Conservation (phyloP, 2,113 vertebrate genomes). For the Cromileptes altivelis region DNA sequence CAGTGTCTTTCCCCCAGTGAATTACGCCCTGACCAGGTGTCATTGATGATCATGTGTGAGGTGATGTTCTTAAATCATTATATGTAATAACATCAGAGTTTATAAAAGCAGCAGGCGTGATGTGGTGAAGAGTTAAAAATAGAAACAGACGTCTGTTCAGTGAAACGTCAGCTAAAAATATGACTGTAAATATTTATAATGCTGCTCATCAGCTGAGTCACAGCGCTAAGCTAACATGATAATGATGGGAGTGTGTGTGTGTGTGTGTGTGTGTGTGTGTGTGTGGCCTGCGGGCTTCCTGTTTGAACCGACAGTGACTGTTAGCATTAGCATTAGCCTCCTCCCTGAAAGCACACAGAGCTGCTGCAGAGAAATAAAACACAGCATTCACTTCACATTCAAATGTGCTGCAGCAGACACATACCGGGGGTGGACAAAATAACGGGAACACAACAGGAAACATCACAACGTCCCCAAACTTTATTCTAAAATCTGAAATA, state of each 20-base stretch:
- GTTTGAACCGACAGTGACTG: background rate
- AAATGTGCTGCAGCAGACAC: no score
- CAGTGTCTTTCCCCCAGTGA: no score
- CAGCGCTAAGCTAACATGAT: slow-evolving; percentile 5
- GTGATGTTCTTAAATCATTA: no score
- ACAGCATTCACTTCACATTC: background rate
- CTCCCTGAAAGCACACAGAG: slow-evolving; percentile 18
- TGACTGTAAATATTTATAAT: slow-evolving; percentile 23
- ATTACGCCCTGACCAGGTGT: no score
- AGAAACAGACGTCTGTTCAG: slow-evolving; percentile 12
- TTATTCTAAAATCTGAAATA: background rate
- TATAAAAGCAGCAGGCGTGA: no score
- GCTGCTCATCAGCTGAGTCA: background rate
- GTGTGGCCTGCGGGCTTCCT: background rate
- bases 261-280: background rate
- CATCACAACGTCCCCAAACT: background rate
- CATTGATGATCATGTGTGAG: no score
- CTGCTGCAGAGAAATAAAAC: background rate
- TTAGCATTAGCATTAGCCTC: slow-evolving; percentile 21
- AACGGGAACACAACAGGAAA: background rate
- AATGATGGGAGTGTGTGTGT: background rate
- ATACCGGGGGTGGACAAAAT: background rate
- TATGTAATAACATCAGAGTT: no score
- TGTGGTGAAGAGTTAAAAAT: slow-evolving; percentile 8
- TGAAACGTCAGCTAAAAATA: background rate